These are phyloP conservation scores for Notarius lentiginosus DNA, from an alignment of 2,113 vertebrate species.

Conservation along the genomic window DNA sequence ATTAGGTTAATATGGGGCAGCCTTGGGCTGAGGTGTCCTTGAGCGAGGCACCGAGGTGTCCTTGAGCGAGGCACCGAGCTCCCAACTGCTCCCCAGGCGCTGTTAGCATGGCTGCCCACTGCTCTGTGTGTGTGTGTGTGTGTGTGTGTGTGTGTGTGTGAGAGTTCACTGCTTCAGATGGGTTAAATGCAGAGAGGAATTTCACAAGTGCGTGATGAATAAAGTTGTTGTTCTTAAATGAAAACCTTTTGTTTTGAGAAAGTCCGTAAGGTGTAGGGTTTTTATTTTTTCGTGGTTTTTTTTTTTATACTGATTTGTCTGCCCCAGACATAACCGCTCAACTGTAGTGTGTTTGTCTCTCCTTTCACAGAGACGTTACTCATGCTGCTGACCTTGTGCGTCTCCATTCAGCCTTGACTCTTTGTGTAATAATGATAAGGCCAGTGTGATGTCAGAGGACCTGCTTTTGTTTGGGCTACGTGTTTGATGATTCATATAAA, in stretches of 20 bases:
- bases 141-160: no score
- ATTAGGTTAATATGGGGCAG: no score
- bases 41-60: no score
- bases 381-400: background rate
- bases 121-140: no score
- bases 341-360: background rate
- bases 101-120: no score
- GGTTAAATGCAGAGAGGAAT: no score
- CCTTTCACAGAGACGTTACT: background rate
- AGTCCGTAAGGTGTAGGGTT: background rate
- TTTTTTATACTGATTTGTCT: background rate
- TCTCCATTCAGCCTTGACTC: slow-evolving; percentile 3
- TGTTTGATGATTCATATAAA: background rate
- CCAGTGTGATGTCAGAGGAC: slow-evolving; percentile 12
- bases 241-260: background rate
- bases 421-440: slow-evolving; percentile 21
- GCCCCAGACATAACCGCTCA: background rate
- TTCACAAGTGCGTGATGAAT: no score
- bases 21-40: no score
- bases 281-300: no score
- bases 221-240: background rate
- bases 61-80: no score
- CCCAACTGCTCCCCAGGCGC: no score
- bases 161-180: no score
- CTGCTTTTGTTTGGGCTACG: slow-evolving; percentile 28